Base-by-base conservation (phyloP, 2,797 vertebrate genomes). In the Varecia variegata region DNA sequence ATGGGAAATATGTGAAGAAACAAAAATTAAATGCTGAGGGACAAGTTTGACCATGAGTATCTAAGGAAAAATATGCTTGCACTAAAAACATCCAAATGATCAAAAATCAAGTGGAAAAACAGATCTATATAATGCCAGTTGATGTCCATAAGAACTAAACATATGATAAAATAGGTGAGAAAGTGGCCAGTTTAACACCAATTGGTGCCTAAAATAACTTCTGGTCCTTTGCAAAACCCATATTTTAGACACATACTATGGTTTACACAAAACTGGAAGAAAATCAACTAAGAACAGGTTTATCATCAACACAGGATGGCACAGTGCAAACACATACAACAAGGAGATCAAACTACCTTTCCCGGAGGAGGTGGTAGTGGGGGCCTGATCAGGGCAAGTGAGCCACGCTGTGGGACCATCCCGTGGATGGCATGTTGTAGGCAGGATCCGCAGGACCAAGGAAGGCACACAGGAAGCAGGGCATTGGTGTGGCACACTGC, bases 241-340 rank as follows among this genome's bases (percentile, higher is more conserved):
- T 23, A 54, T 77, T 60, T 94, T 21, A 45, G 35, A 14, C 11
- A 25, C 6, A 9, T 25, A 71, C 35, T 32, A 0, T 56, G 30
- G 60, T 73, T 93, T 67, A 67, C 8, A 12, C 47, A 70, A 65
- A 85, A 70, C 12, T 38, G 4, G 68, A 71, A 86, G 13, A 35
- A 65, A 89, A 17, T 32, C 67, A 56, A 25, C 32, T 3, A 54
- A 40, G 23, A 45, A 43, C 3, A 81, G 73, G 40, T 27, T 60
- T 65, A 15, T 67, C 73, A 65, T 56, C 56, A 23, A 11, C 20
- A 32, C 40, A 35, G 47, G 40, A 23, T 1, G 15, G 35, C 20
- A 47, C 1, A 0, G 4, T 18, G 50, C n/a, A 38, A 32, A 23
- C 8, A 3, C 15, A 35, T 1, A 1, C 20, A 27, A 77, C 20